phyloP scores from a whole-genome alignment of 1,140 invertebrate genomes.

The Halotydeus destructor region DNA sequence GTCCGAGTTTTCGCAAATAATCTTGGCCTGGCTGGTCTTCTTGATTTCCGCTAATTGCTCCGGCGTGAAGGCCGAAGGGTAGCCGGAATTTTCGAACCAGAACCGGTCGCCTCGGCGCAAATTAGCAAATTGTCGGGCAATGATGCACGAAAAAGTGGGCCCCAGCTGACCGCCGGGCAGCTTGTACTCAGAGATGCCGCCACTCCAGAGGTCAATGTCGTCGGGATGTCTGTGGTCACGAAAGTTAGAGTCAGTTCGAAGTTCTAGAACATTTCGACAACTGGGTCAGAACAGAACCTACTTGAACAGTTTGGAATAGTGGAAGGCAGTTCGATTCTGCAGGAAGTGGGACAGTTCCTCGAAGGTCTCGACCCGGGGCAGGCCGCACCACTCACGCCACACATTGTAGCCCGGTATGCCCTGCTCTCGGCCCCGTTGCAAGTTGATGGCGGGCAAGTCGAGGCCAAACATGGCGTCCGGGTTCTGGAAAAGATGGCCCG shows the following conservation, averaged over 20 bases:
- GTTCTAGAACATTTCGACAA: neutral
- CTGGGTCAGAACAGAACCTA: constrained; percentile 7
- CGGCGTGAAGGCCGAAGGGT: constrained; percentile 16
- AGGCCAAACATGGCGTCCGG: constrained; percentile 36
- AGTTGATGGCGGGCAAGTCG: constrained; percentile 63
- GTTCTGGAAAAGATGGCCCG: constrained; percentile 47
- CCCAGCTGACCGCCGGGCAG: constrained; percentile 71
- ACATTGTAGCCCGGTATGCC: constrained; percentile 54
- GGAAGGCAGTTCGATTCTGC: constrained; percentile 18
- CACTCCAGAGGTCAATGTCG: constrained; percentile 30
- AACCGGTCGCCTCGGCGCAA: constrained; percentile 39
- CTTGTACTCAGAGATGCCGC: constrained; percentile 58
- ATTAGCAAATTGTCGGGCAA: constrained; percentile 32
- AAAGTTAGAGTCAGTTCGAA: neutral
- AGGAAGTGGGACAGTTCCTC: constrained; percentile 18
- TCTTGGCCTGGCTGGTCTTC: constrained; percentile 20
- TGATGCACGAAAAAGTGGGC: constrained; percentile 45
- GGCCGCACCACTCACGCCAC: constrained; percentile 49
- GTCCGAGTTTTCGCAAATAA: constrained; percentile 24
- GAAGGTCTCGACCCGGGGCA: constrained; percentile 19
- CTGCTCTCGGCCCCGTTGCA: constrained; percentile 68
- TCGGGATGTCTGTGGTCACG: constrained; percentile 15
- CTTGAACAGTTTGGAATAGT: constrained; percentile 19
- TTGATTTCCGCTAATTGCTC: constrained; percentile 22
- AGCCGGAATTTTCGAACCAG: constrained; percentile 18